phyloP scores from a whole-genome alignment of 2,888 invertebrate species.

The Mantis religiosa region DNA sequence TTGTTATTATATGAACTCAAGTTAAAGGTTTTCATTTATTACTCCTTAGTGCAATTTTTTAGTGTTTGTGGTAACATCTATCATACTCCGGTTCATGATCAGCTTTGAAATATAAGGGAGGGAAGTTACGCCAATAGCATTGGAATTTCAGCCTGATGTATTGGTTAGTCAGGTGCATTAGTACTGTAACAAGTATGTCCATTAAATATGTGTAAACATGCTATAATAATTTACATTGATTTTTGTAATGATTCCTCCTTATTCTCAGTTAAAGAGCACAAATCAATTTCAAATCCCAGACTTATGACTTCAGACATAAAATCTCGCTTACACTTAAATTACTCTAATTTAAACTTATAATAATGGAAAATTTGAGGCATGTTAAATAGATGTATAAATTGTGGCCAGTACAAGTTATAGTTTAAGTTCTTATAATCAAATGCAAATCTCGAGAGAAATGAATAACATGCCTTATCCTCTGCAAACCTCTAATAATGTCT shows the following conservation, averaged over 20 bases:
- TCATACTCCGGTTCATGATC: too few species aligned
- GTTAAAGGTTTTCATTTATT: too few species aligned
- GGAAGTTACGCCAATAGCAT: too few species aligned
- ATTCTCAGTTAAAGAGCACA: not conserved
- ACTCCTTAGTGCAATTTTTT: too few species aligned
- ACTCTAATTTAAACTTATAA: not conserved
- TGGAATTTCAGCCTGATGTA: too few species aligned
- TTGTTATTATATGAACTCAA: too few species aligned
- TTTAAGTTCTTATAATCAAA: not conserved
- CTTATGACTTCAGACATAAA: not conserved
- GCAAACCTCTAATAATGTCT: too few species aligned
- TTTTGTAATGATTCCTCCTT: not conserved
- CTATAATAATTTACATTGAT: not conserved
- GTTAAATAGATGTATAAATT: not conserved
- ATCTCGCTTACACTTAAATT: not conserved
- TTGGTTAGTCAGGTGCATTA: too few species aligned
- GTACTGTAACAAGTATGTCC: too few species aligned
- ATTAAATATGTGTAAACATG: not conserved
- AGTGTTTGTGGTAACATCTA: too few species aligned
- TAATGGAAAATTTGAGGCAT: not conserved
- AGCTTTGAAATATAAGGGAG: too few species aligned
- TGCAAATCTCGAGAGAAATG: not conserved
- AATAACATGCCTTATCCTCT: not conserved
- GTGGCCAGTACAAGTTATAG: constrained; percentile 9
- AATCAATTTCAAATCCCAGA: not conserved